Percentiles rank a stretch among this genome's conserved stretches.
These are phyloP conservation scores for Tribolium freemani DNA, from an alignment of 2,888 invertebrate species.

Conservation along the genomic window DNA sequence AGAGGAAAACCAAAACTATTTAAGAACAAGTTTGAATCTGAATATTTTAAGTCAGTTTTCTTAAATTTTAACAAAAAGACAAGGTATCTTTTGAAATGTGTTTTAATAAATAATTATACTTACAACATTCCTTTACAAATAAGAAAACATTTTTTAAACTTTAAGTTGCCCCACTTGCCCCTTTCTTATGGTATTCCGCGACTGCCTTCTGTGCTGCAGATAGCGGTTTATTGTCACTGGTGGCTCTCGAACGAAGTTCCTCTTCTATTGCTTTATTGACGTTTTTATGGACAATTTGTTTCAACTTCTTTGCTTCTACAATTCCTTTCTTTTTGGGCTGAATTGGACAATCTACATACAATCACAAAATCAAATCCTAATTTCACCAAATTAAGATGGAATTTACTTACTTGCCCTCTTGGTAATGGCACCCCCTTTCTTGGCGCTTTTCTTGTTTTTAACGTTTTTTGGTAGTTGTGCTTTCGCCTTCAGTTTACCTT, in stretches of 20 bases:
- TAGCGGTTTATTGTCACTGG: constrained; percentile 66
- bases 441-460: constrained; percentile 69
- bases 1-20: too few species aligned
- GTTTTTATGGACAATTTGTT: constrained; percentile 77
- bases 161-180: not conserved
- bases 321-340: constrained; percentile 75
- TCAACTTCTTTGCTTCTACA: constrained; percentile 75
- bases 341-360: constrained; percentile 73
- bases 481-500: constrained; percentile 79
- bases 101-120: not conserved
- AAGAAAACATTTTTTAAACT: not conserved
- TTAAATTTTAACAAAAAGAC: too few species aligned
- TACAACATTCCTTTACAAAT: too few species aligned
- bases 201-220: constrained; percentile 72
- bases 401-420: constrained; percentile 73
- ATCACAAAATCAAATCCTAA: not conserved
- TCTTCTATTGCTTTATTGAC: constrained; percentile 80
- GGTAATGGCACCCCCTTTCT: constrained; percentile 72
- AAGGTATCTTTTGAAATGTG: not conserved
- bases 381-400: not conserved
- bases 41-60: too few species aligned
- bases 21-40: too few species aligned
- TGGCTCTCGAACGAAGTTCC: constrained; percentile 74
- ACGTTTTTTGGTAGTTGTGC: constrained; percentile 72
- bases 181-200: constrained; percentile 59